Percentiles rank a stretch among this genome's conserved stretches.
These are phyloP conservation scores for Timema podura DNA, from an alignment of 2,888 invertebrate genomes.

Conservation along the genomic window DNA sequence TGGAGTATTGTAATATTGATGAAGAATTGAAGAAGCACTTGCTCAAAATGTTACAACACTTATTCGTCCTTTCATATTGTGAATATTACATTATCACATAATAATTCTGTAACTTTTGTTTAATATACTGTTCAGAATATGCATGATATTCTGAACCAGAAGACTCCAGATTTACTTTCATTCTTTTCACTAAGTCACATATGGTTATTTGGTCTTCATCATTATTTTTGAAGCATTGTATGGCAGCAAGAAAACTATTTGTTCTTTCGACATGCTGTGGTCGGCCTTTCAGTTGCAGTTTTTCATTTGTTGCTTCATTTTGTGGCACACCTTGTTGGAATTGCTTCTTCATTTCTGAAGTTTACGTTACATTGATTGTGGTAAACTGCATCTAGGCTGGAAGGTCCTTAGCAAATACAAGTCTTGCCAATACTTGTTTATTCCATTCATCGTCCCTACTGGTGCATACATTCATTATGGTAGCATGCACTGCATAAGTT, in stretches of 20 bases:
- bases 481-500: background rate
- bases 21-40: conserved; percentile 10
- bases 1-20: no score
- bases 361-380: conserved; percentile 3
- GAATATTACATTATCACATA: background rate
- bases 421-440: background rate
- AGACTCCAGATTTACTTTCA: no score
- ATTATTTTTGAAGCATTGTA: no score
- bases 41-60: background rate
- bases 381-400: background rate
- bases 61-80: background rate
- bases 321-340: background rate
- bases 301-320: background rate
- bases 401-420: background rate
- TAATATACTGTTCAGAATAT: conserved; percentile 8
- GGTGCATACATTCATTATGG: background rate
- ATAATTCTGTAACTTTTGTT: conserved; percentile 1
- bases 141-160: conserved; percentile 1
- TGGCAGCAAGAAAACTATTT: background rate
- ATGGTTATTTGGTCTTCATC: no score
- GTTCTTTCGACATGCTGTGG: background rate
- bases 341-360: background rate
- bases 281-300: background rate
- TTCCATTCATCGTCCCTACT: background rate
- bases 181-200: no score